Conservation (phyloP, 2,797 vertebrate genomes). For the Prionace glauca region DNA sequence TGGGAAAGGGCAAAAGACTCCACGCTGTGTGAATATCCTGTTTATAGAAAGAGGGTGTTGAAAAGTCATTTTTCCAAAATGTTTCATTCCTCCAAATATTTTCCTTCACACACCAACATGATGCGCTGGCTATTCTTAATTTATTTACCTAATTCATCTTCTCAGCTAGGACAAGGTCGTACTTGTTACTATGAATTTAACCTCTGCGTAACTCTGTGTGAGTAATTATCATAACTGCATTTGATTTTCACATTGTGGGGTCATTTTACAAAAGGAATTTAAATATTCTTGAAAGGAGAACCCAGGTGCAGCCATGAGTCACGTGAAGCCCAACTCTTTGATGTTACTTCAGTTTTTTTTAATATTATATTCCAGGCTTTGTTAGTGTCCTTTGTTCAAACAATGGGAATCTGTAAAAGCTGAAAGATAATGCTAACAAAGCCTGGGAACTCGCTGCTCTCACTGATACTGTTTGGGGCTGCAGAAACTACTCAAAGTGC, state of each 20-base stretch:
- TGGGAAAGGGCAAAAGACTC: neutral
- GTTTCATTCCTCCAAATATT: neutral
- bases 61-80: neutral
- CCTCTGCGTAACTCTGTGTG: neutral
- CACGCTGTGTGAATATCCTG: neutral
- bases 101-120: neutral
- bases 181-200: neutral
- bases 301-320: neutral
- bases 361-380: neutral
- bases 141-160: neutral
- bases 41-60: neutral
- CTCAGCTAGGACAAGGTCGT: neutral
- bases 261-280: neutral
- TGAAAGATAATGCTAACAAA: constrained; percentile 29
- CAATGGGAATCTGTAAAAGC: neutral
- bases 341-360: neutral
- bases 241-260: neutral
- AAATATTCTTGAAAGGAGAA: neutral
- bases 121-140: neutral
- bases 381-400: constrained; percentile 20
- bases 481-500: neutral
- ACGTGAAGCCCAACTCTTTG: neutral
- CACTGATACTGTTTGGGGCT: neutral
- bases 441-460: neutral
- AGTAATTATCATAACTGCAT: neutral